Evolutionary conservation across 2,797 vertebrate species (phyloP).

Genomic region (Tachyglossus aculeatus): DNA sequence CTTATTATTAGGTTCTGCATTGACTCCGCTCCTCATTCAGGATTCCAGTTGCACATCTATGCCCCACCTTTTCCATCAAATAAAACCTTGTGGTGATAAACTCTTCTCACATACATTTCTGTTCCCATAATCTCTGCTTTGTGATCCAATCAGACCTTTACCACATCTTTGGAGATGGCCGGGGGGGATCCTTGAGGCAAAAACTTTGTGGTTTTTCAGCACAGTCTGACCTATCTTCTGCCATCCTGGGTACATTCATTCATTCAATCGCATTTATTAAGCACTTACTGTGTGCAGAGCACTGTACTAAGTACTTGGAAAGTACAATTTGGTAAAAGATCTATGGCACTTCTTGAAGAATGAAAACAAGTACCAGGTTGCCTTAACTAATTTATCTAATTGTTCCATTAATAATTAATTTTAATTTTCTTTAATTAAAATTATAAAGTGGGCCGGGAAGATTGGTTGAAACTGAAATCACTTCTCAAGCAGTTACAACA

Average conservation of each 20-base stretch:
- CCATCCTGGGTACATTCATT: neutral
- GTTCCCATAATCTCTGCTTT: conserved; percentile 1
- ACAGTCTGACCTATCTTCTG: conserved; percentile 10
- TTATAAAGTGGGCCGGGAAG: conserved; percentile 28
- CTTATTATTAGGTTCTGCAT: no score
- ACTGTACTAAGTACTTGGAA: no score
- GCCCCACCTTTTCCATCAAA: neutral
- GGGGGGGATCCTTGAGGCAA: conserved; percentile 29
- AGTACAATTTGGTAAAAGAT: no score
- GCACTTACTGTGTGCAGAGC: no score
- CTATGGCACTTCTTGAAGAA: conserved; percentile 21
- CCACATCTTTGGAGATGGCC: conserved; percentile 28
- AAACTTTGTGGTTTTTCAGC: conserved; percentile 30
- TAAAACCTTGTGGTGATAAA: conserved; percentile 3
- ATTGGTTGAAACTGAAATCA: conserved; percentile 25
- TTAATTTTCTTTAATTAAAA: conserved; percentile 51
- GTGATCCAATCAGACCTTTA: conserved; percentile 34
- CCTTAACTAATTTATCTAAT: conserved; percentile 55
- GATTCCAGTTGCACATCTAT: neutral
- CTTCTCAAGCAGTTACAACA: neutral
- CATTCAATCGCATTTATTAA: no score
- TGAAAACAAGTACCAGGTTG: conserved; percentile 26
- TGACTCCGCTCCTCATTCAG: neutral
- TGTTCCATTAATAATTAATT: conserved; percentile 61
- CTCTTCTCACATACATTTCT: conserved; percentile 15